Base-by-base conservation (phyloP, 2,113 vertebrate genomes). In the Mus musculus region DNA sequence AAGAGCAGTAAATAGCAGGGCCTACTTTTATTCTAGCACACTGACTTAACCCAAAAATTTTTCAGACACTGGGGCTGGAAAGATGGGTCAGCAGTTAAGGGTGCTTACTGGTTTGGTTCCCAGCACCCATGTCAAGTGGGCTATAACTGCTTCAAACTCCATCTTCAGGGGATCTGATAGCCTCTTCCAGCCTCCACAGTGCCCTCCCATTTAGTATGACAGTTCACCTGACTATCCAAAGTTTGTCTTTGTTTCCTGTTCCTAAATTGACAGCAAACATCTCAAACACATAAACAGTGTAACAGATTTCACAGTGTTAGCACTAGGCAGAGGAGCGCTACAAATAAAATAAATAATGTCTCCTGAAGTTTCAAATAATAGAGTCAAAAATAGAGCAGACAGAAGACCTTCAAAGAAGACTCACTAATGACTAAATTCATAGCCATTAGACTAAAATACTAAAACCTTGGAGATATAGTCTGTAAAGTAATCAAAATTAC, bases 331-430 rank as follows among this genome's bases (percentile, higher is more conserved):
- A 96, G 30, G 20, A 88, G 20, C 28, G 46, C 6, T 3, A 28
- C 11, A 49, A 36, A 19, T 84, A 49, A 90, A 9, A 87, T 36
- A 78, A 46, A 56, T 71, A 28, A 30, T 92, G 7, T 54, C n/a
- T 82, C 17, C 61, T 61, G 22, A 92, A 39, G 39, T 73, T 89
- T 86, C 61, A 73, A 26, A 33, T 77, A 92, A 82, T 54, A 77
- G 42, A 20, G 88, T 65, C 2, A 6, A 91, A 96, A 73, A 77
- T 19, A 61, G n/a, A 82, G 7, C 24, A 86, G 92, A 76, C 12
- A 91, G 82, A 86, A 95, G 4, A 82, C 76, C 7, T 76, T 46
- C 39, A 91, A 93, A 54, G 52, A 95, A 0, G 42, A 77, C n/a
- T 81, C 73, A 17, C 69, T 73, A 56, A 36, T 86, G 61, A 71